Base-by-base conservation (phyloP, 2,888 invertebrate genomes). In the Ctenicera cuprea region DNA sequence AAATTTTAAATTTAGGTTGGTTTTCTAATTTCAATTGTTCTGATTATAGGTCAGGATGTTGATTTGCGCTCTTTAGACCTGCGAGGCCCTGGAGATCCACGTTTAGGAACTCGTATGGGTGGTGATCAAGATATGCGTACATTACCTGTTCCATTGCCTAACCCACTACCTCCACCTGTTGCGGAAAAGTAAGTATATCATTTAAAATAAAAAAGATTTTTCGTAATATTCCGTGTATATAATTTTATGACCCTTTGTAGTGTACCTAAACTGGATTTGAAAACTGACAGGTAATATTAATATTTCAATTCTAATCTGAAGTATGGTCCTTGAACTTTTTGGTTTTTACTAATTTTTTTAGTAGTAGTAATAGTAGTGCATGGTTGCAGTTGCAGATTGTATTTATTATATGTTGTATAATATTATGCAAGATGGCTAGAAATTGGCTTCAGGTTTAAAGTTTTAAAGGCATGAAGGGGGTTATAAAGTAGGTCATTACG, bases 101-200 rank as follows among this genome's bases (percentile, higher is more conserved):
- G 90, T 77, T 81, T 90, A 71, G 82, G 84, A 12, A 84, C 83
- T 59, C 78, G 71, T 72, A 88, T 92, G 85, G 84, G 90, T 59
- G 84, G 90, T 54, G 95, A 95, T 87, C 94, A 95, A 86, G 95
- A 95, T 86, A 92, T 95, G 90, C 90, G 95, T 77, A 90, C 91
- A 63, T 88, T 91, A 48, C 87, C 88, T 0, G 84, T 82, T 7
- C 78, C 65, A 14, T 85, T 87, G 77, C 83, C 73, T 82, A 81
- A 80, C 74, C 79, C 79, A 22, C 52, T 80, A 16, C 80, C 82
- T 22, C 83, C 83, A 18, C 84, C 85, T 12, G 81, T 85, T 20
- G 82, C 80, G 12, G 89, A 88, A 78, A 85, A 80, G 88, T 87
- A 83, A 83, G 85, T 84, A 75, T 64, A 30, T 38, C 16, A 43